Evolutionary conservation across 2,888 invertebrate species (phyloP), one percentile per base, ranked within the genome.

Genomic region (Craniophora ligustri): DNA sequence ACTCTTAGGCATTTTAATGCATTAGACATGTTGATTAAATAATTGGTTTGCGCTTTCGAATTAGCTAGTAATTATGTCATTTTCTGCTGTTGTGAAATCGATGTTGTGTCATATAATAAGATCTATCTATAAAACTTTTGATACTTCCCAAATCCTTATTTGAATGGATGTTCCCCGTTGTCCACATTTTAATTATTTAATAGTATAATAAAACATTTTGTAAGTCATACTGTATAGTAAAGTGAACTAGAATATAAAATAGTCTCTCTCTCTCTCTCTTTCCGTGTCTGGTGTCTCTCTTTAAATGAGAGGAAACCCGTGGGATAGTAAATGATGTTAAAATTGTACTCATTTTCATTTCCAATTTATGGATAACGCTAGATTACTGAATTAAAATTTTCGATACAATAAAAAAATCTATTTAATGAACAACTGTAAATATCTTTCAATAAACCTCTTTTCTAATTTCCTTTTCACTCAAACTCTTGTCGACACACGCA

Each of bases 1-100:
- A 83, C 82, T 85, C 82, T 81, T 92, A 92, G 89, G 86, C 89
- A 89, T 89, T 84, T 76, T 81, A 80, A 82, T 84, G 88, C 86
- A 78, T 67, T 68, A 75, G 74, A 69, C 39, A 63, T 74, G 67
- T 68, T 67, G 58, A 57, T 72, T 72, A 57, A 54, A 10, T 4
- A 32, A 51, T 42, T 65, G 48, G 18, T 72, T 83, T 79, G 75
- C 78, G 73, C 77, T 77, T 76, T 67, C 44, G 16, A 63, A 55
- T 67, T 72, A 79, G 73, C 65, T 66, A 68, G 60, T 73, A 75
- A 66, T 66, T 63, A 62, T 72, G 59, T 50, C 56, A 65, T 70
- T 75, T 26, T 74, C 61, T 65, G 53, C 69, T 72, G 69, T 72
- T 56, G 78, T 81, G 51, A 70, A 60, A 72, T 84, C 71, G 78